Base-by-base conservation (phyloP, 2,888 invertebrate species). In the Prosapia bicincta region DNA sequence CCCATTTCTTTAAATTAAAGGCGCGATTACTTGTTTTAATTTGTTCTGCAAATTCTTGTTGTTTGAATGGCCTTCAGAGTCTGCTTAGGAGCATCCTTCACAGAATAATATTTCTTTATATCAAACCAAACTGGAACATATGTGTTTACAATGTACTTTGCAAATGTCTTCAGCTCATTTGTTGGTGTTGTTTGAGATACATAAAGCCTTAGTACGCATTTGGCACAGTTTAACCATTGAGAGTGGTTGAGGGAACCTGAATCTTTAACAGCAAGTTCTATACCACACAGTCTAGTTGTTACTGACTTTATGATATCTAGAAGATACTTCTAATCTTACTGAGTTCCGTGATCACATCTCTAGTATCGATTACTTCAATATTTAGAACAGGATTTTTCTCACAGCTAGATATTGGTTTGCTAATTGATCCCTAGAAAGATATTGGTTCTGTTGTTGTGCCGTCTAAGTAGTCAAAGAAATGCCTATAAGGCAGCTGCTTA, bases 391-490 rank as follows among this genome's bases (percentile, higher is more conserved):
- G n/a, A n/a, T n/a, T n/a, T n/a, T n/a, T n/a, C n/a, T n/a, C n/a
- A n/a, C n/a, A 65, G 26, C 24, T n/a, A 30, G 66, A 24, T 26
- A 77, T 65, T 67, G 54, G 72, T 79, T 81, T 82, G 71, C 81
- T 81, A n/a, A 83, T 79, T 70, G 79, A 76, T 7, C 82, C 81
- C 23, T 77, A 76, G 77, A 80, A 82, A 15, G 71, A 69, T 66
- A 20, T 69, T 38, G 82, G 82, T n/a, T 82, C 82, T 32, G 78
- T 77, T 26, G 80, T 82, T 26, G 65, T 69, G 13, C 81, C 81
- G 78, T 82, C 79, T 30, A 81, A 70, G 32, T 74, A 38, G n/a
- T 74, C 23, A 74, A 82, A 80, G 30, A 82, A 78, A 78, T 82
- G 81, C n/a, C 81, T 72, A 7, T 80, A 72, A 2, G 78, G 80